These are phyloP conservation scores for Philhelius pedissequus DNA, from an alignment of 2,888 invertebrate species.

Conservation along the genomic window DNA sequence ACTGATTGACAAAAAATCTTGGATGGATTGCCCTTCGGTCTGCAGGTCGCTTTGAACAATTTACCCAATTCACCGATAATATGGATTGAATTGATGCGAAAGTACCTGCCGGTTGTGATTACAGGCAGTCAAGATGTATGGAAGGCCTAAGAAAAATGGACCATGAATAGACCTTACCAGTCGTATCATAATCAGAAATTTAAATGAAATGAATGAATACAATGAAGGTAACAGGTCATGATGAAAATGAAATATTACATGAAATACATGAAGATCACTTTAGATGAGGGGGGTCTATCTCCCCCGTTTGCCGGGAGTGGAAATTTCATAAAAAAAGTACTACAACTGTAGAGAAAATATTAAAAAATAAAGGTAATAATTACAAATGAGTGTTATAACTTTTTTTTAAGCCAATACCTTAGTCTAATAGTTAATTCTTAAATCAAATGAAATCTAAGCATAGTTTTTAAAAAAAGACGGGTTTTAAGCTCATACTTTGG, in stretches of 20 bases:
- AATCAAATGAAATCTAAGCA: no score
- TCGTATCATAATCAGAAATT: conserved; percentile 99
- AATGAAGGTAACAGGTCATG: conserved; percentile 99
- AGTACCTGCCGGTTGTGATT: conserved; percentile 96
- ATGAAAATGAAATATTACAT: conserved; percentile 99
- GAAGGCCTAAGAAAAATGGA: conserved; percentile 95
- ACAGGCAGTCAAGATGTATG: conserved; percentile 90
- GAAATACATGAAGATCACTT: conserved; percentile 93
- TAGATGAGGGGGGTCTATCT: no score
- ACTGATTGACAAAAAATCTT: conserved; percentile 89
- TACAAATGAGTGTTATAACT: no score
- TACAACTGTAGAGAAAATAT: no score
- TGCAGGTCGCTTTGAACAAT: conserved; percentile 87
- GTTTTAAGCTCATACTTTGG: no score
- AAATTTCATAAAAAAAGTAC: no score
- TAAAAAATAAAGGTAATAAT: no score
- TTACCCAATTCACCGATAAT: conserved; percentile 90
- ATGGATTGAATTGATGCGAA: conserved; percentile 90
- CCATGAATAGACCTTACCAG: conserved; percentile 91
- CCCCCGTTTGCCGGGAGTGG: no score
- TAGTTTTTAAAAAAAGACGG: no score
- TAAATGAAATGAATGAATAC: conserved; percentile 99
- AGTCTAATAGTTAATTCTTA: no score
- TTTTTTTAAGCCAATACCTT: no score
- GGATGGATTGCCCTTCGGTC: conserved; percentile 91